Base-by-base conservation (phyloP, 2,113 vertebrate species). In the Phycodurus eques region DNA sequence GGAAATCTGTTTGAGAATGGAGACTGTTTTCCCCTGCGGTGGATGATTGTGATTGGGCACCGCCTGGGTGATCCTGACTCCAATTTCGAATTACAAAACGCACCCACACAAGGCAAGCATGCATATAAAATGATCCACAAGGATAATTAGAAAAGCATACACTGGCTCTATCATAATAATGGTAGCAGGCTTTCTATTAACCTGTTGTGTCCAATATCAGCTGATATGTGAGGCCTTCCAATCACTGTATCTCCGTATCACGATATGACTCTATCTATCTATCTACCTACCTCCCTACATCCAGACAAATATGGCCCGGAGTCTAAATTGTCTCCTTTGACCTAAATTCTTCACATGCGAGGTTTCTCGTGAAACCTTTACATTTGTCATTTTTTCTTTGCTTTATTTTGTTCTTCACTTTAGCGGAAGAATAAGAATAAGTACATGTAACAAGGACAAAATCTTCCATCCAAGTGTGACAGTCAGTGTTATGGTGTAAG, bases 21-120 rank as follows among this genome's bases (percentile, higher is more conserved):
- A 75, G 27, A 14, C 47, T 1, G 76, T 83, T 78, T 78, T 62
- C 49, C 76, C 51, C 67, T 73, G 74, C 70, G 42, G 66, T 66
- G 67, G 74, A 84, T 87, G 81, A 90, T 77, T 82, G 71, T 81
- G 86, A 82, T 74, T 72, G 72, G 71, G 68, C n/a, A 42, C 61
- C 77, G 75, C 68, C 62, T 67, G 76, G 76, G 62, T 49, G 19
- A 76, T 71, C 70, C 63, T 70, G 68, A 80, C 69, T 83, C 75
- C 80, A 84, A 68, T 74, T 56, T 57, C 63, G 22, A 71, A 77
- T 63, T 72, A 75, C 67, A 67, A 62, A 75, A 71, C 56, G 68
- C 66, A 49, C 64, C 54, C 47, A 12, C 60, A 68, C 54, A 79
- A 49, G 42, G 80, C 73, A 85, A 68, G 68, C 77, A 84, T 72